Evolutionary conservation across 2,888 invertebrate species (phyloP).

Genomic region (Drosophila kanekoi): DNA sequence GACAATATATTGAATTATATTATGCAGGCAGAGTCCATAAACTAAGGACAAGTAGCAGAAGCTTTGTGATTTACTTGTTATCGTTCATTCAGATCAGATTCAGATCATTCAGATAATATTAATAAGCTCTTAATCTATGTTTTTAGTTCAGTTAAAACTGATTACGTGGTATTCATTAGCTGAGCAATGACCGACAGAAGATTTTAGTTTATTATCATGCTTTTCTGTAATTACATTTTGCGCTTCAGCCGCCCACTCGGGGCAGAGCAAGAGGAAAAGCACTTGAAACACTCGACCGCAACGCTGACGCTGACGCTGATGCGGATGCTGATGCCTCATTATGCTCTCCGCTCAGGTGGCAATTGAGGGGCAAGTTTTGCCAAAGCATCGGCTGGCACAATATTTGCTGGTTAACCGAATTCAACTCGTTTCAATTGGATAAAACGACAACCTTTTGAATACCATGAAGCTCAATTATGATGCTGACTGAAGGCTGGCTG

Average conservation of each 20-base stretch:
- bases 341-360: slow-evolving; percentile 58
- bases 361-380: slow-evolving; percentile 49
- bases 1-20: too few species aligned
- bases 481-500: not conserved
- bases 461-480: slow-evolving; percentile 31
- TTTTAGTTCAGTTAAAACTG: not conserved
- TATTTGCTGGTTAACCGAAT: slow-evolving; percentile 58
- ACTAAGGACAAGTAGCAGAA: too few species aligned
- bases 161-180: slow-evolving; percentile 19
- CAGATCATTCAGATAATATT: too few species aligned
- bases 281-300: slow-evolving; percentile 47
- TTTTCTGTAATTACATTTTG: slow-evolving; percentile 42
- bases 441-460: slow-evolving; percentile 28
- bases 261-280: slow-evolving; percentile 13
- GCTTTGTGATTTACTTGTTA: too few species aligned
- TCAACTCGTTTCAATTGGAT: slow-evolving; percentile 67
- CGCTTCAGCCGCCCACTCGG: slow-evolving; percentile 33
- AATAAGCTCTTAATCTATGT: not conserved
- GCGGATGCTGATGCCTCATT: slow-evolving; percentile 48
- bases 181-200: not conserved
- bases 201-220: slow-evolving; percentile 30
- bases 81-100: not conserved
- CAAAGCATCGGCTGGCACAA: slow-evolving; percentile 40
- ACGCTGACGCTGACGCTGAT: slow-evolving; percentile 23
- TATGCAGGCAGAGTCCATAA: too few species aligned